Base-by-base conservation (phyloP, 1,140 invertebrate genomes). In the Limonius californicus region DNA sequence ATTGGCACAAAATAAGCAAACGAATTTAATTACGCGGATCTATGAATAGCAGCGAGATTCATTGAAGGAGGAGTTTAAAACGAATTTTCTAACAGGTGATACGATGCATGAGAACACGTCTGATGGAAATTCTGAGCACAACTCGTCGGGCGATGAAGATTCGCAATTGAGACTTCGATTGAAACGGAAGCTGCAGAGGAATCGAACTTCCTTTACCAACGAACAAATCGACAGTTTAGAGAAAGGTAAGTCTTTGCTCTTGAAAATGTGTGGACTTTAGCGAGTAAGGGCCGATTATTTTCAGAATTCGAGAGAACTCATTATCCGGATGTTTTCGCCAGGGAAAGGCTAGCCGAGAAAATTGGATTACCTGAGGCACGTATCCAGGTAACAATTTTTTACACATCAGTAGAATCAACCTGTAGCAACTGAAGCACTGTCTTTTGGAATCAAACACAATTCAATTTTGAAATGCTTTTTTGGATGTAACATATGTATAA, bases 201-300 rank as follows among this genome's bases (percentile, higher is more conserved):
- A 99, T 80, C 83, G 97, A 69, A 99, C 97, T 58, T 98, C 96
- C 60, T 99, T 99, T 79, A 98, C 95, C 65, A 98, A 97, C 74
- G 95, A 98, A 72, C 97, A 99, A 80, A 98, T 99, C 70, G 97
- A 99, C 77, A 95, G 93, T 67, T 83, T 99, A 61, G 98, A 99
- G 81, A 96, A 97, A 89, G 94, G 94, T 97, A 77, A 50, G 45
- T 50, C 7, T 39, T 39, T 39, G 2, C 35, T 12, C n/a, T 12
- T 39, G 8, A 12, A 39, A 39, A 39, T 14, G 23, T 27, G 7
- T 2, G 35, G 11, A 6, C 11, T 39, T 14, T 39, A 39, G n/a
- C 8, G 35, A 39, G n/a, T 39, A 39, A 1, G 35, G n/a, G n/a
- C 8, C 35, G 8, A 39, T 39, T 39, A 39, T 57, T 72, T 76